Conservation (phyloP, 2,888 invertebrate genomes). For the Ectemnius continuus region DNA sequence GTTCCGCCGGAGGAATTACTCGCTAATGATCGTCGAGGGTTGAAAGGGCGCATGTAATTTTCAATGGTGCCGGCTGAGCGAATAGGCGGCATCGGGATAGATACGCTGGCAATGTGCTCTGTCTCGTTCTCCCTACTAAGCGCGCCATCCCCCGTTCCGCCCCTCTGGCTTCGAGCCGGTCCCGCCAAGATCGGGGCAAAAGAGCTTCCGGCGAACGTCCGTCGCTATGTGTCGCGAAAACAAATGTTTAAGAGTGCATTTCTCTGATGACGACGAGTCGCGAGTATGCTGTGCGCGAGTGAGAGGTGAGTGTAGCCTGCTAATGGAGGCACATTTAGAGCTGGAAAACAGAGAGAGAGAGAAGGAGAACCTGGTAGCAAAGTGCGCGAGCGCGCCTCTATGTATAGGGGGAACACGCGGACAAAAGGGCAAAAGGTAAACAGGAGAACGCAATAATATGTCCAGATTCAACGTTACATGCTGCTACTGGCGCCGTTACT, state of each 20-base stretch:
- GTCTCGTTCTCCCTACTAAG: too few species aligned
- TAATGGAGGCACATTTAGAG: slow-evolving; percentile 35
- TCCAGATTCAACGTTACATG: slow-evolving; percentile 33
- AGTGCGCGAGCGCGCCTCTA: not conserved
- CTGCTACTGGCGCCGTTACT: slow-evolving; percentile 10
- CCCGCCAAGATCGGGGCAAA: slow-evolving; percentile 22
- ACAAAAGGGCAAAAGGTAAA: slow-evolving; percentile 24
- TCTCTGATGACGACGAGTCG: slow-evolving; percentile 47
- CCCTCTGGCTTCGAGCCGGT: not conserved
- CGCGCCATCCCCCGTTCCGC: too few species aligned
- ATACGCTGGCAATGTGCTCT: too few species aligned
- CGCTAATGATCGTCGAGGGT: slow-evolving; percentile 2
- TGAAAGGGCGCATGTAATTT: not conserved
- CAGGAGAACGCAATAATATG: slow-evolving; percentile 30
- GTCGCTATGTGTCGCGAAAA: slow-evolving; percentile 32
- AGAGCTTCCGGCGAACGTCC: slow-evolving; percentile 11
- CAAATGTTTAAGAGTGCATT: slow-evolving; percentile 54
- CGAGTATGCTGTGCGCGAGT: slow-evolving; percentile 23
- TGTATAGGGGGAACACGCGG: not conserved
- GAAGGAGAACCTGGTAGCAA: too few species aligned
- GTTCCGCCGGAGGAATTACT: slow-evolving; percentile 5
- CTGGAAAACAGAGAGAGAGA: slow-evolving; percentile 11
- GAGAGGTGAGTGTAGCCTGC: slow-evolving; percentile 7
- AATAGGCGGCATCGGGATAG: not conserved
- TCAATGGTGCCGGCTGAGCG: slow-evolving; percentile 15